A percentile compares a stretch with the other conserved stretches of the same genome.
phyloP scores from a whole-genome alignment of 2,113 vertebrate genomes.

The Steatornis caripensis region DNA sequence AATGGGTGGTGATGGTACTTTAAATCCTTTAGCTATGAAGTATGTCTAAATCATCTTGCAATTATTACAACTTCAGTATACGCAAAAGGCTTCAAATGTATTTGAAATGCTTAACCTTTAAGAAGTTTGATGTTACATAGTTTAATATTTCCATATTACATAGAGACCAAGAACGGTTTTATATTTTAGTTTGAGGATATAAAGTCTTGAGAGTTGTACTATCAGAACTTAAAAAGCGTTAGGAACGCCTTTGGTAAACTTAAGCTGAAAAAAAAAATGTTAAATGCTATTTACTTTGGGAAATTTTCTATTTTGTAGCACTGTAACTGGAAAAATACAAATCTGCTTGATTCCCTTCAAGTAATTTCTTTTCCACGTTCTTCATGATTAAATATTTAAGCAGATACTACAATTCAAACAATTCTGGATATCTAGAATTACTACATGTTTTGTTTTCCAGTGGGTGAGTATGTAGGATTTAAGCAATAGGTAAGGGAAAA shows the following conservation, averaged over 20 bases:
- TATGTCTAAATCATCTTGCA: neutral
- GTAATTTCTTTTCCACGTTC: neutral
- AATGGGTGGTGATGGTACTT: neutral
- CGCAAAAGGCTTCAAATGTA: neutral
- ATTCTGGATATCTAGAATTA: neutral
- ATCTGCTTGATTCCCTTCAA: neutral
- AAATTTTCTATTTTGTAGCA: neutral
- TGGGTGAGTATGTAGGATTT: neutral
- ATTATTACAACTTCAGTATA: neutral
- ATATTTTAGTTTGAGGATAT: neutral
- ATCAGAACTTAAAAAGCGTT: neutral
- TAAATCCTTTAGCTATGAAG: neutral
- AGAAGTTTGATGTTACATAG: neutral
- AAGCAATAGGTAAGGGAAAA: neutral
- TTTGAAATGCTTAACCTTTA: neutral
- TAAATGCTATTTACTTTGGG: neutral
- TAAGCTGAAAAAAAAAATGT: neutral
- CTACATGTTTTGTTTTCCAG: neutral
- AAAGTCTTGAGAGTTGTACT: neutral
- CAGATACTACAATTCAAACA: neutral
- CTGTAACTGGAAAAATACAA: neutral
- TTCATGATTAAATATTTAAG: constrained; percentile 42
- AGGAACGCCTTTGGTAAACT: neutral
- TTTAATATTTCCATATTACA: neutral
- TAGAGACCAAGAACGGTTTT: neutral